phyloP scores from a whole-genome alignment of 2,113 vertebrate genomes.

The Catharus fuscescens region DNA sequence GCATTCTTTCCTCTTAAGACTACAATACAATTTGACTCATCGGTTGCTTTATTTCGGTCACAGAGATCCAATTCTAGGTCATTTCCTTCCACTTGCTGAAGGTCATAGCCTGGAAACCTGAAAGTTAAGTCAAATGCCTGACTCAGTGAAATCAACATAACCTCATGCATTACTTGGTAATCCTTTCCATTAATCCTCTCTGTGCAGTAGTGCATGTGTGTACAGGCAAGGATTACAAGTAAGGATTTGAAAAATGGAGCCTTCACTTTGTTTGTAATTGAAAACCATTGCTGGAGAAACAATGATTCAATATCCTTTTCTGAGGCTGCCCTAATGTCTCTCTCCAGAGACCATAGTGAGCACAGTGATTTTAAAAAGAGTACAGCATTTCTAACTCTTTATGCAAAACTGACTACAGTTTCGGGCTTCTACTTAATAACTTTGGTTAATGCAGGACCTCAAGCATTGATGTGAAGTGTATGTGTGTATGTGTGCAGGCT shows the following conservation, averaged over 20 bases:
- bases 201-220: neutral
- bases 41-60: neutral
- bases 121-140: neutral
- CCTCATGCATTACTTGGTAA: neutral
- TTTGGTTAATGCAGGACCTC: neutral
- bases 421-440: slow-evolving; percentile 24
- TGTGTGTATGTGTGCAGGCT: neutral
- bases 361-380: slow-evolving; percentile 37
- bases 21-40: neutral
- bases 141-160: neutral
- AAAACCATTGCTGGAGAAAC: slow-evolving; percentile 42
- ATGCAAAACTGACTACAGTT: slow-evolving; percentile 42
- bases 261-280: slow-evolving; percentile 34
- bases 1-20: neutral
- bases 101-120: neutral
- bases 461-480: neutral
- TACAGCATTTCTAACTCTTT: slow-evolving; percentile 31
- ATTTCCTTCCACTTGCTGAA: neutral
- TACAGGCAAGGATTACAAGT: neutral
- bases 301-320: slow-evolving; percentile 33
- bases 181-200: neutral
- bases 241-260: neutral
- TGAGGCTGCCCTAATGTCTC: slow-evolving; percentile 22
- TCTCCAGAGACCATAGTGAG: slow-evolving; percentile 11
- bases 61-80: neutral